Base-by-base conservation (phyloP, 2,888 invertebrate species). In the Steinernema hermaphroditum region DNA sequence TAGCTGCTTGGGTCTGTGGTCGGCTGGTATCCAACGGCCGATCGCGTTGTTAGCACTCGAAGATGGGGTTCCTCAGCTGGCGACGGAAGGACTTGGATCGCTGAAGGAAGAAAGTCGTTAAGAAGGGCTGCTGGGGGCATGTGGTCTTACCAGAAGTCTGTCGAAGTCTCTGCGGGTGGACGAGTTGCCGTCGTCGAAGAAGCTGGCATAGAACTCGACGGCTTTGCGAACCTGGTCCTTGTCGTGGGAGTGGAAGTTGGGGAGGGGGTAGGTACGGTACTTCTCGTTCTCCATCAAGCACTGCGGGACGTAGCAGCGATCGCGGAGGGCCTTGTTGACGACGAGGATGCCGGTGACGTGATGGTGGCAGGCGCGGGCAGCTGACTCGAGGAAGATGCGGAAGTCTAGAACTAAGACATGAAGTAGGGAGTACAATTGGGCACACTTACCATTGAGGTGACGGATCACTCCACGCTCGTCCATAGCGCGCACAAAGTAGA, bases 251-350 rank as follows among this genome's bases (percentile, higher is more conserved):
- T 29, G 32, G 32, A 62, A 62, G 50, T 50, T 22, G 14, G 62
- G 62, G 16, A 32, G 16, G 6, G 62, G 62, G 32, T 62, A 62
- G 32, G 62, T 62, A 32, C 62, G 62, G 62, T 62, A 62, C 32
- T 62, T 62, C 34, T 62, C 62, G 62, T 62, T 62, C 32, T 62
- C 62, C 32, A 62, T 62, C 27, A 62, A 32, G 62, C 62, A 62
- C 19, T 62, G 62, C 34, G 29, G 62, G 4, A 62, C 62, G 62
- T 32, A 62, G 62, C 62, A 62, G 32, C 62, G 62, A 32, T 62
- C 62, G 6, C 62, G 62, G 32, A 62, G 62, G 16, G 62, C 8
- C 34, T 62, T 62, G 62, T 62, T 62, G 29, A 62, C n/a, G 16
- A 62, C 9, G 12, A 62, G 34, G 16, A 9, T 2, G 27, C 62